A percentile compares a stretch with the other conserved stretches of the same genome.
These are phyloP conservation scores for Protonibea diacanthus DNA, from an alignment of 2,797 vertebrate species.

Conservation along the genomic window DNA sequence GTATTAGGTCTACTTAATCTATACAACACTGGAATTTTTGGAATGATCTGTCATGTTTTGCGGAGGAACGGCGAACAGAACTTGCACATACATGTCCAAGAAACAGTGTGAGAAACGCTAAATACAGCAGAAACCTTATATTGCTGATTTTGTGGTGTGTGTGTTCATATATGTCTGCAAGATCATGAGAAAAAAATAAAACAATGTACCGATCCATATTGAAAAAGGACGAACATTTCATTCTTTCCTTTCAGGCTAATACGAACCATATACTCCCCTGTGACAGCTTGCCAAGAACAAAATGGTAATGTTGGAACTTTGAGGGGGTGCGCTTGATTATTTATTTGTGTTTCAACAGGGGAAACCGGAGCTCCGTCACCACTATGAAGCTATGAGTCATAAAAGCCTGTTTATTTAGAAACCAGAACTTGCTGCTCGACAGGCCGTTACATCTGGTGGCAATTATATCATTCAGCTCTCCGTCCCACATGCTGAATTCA, in stretches of 20 bases:
- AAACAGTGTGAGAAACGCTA: background rate
- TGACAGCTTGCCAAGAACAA: slow-evolving; percentile 72
- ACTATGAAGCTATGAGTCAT: slow-evolving; percentile 84
- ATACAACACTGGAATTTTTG: background rate
- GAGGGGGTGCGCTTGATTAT: slow-evolving; percentile 79
- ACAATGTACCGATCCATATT: slow-evolving; percentile 31
- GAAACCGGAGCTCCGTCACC: slow-evolving; percentile 82
- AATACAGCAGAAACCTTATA: background rate
- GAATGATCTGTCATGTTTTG: background rate
- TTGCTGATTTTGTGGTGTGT: slow-evolving; percentile 3
- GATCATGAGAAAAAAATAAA: slow-evolving; percentile 32
- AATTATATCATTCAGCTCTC: slow-evolving; percentile 80
- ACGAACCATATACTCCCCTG: slow-evolving; percentile 72
- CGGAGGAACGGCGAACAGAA: background rate
- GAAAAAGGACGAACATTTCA: slow-evolving; percentile 67
- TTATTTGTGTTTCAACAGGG: slow-evolving; percentile 86
- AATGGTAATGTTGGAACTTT: slow-evolving; percentile 68
- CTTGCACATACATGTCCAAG: background rate
- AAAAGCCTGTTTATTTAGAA: slow-evolving; percentile 87
- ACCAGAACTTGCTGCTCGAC: slow-evolving; percentile 81
- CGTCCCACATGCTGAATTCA: slow-evolving; percentile 71
- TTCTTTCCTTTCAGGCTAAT: slow-evolving; percentile 76
- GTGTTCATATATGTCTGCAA: slow-evolving; percentile 2
- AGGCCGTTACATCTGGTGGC: slow-evolving; percentile 82
- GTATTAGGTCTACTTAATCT: background rate